These are phyloP conservation scores for Poeciliopsis paucimaculata DNA, from an alignment of 2,797 vertebrate species.

Conservation along the genomic window DNA sequence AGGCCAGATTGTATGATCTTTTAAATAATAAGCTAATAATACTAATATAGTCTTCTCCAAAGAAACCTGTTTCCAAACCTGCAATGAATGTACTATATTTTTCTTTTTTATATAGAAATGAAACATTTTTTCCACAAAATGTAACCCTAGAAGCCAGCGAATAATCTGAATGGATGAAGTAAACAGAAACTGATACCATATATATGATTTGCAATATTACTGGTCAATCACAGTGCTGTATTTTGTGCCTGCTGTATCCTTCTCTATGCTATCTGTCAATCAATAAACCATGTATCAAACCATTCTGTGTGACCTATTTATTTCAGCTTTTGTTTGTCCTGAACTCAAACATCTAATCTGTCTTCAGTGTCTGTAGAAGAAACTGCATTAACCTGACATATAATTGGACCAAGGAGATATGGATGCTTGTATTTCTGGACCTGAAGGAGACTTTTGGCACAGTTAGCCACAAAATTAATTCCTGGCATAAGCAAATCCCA, in stretches of 20 bases:
- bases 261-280: constrained; percentile 71
- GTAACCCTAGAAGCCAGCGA: constrained; percentile 60
- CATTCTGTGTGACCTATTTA: background rate
- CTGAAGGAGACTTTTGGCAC: background rate
- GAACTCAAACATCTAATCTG: too few relatives aligned
- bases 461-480: background rate
- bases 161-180: constrained; percentile 33
- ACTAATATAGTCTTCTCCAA: constrained; percentile 52
- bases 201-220: constrained; percentile 61
- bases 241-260: constrained; percentile 77
- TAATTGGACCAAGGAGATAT: background rate
- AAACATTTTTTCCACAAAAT: constrained; percentile 48
- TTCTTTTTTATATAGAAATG: constrained; percentile 58
- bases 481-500: background rate
- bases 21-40: constrained; percentile 23
- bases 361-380: background rate
- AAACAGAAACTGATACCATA: constrained; percentile 8
- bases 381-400: background rate
- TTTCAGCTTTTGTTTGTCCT: background rate
- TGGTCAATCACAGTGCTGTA: constrained; percentile 74
- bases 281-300: constrained; percentile 72
- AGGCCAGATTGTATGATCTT: constrained; percentile 36
- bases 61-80: constrained; percentile 51
- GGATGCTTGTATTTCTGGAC: background rate
- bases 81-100: constrained; percentile 55